phyloP scores from a whole-genome alignment of 2,797 vertebrate species.

The Rousettus madagascariensis region DNA sequence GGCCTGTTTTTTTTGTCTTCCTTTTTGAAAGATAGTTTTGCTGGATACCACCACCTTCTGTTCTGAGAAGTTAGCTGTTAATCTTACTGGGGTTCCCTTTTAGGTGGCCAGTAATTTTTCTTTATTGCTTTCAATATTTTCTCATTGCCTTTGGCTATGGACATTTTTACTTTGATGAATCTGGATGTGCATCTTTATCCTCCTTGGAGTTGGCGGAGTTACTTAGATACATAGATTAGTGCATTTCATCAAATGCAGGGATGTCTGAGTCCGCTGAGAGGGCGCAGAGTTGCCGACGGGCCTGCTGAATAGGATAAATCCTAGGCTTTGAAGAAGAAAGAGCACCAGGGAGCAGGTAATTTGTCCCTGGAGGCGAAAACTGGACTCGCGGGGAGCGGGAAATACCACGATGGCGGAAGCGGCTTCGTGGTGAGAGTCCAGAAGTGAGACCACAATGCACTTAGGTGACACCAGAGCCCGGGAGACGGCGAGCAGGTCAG shows the following conservation, averaged over 20 bases:
- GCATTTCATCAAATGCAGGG: background rate
- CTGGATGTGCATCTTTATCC: background rate
- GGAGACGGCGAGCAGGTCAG: background rate
- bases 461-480: background rate
- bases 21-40: background rate
- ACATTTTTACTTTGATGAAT: background rate
- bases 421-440: rapidly evolving
- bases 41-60: background rate
- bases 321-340: background rate
- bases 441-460: background rate
- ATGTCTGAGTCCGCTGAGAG: background rate
- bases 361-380: background rate
- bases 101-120: background rate
- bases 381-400: background rate
- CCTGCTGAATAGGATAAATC: background rate
- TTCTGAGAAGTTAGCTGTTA: background rate
- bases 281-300: background rate
- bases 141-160: background rate
- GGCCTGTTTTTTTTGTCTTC: background rate
- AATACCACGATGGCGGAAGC: background rate
- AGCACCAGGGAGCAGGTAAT: background rate
- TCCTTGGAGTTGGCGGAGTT: background rate
- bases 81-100: background rate
- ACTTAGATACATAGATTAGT: background rate
- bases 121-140: background rate